Conservation (phyloP, 2,888 invertebrate species). For the Lapara coniferarum region DNA sequence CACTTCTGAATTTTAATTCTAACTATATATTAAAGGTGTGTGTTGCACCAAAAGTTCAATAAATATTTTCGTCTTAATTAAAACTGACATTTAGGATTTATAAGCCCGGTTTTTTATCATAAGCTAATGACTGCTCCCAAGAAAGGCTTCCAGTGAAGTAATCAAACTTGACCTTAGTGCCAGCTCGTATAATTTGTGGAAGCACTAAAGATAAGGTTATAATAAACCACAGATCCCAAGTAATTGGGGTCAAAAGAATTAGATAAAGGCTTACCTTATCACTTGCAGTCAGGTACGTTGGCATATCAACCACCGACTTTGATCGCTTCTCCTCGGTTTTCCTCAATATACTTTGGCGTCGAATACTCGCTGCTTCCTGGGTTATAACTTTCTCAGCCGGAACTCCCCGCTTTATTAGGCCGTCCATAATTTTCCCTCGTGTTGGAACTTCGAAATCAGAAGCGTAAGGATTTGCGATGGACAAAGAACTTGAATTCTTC, state of each 20-base stretch:
- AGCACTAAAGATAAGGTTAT: constrained; percentile 12
- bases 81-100: no score
- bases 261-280: constrained; percentile 81
- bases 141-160: constrained; percentile 9
- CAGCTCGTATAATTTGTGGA: constrained; percentile 6
- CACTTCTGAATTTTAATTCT: no score
- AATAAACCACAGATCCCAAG: constrained; percentile 17
- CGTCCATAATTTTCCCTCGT: constrained; percentile 66
- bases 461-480: constrained; percentile 76
- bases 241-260: constrained; percentile 7
- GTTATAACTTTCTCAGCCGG: constrained; percentile 64
- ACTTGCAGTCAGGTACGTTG: constrained; percentile 88
- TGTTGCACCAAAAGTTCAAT: background rate
- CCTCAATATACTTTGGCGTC: constrained; percentile 53
- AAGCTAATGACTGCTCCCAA: background rate
- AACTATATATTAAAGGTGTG: no score
- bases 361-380: constrained; percentile 64
- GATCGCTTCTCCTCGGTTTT: constrained; percentile 49
- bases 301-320: constrained; percentile 88
- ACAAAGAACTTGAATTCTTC: constrained; percentile 78
- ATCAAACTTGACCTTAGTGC: constrained; percentile 22
- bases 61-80: no score
- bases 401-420: constrained; percentile 60
- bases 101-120: no score
- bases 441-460: constrained; percentile 64